Conservation (phyloP, 2,888 invertebrate species). For the Gymnosoma rotundatum region DNA sequence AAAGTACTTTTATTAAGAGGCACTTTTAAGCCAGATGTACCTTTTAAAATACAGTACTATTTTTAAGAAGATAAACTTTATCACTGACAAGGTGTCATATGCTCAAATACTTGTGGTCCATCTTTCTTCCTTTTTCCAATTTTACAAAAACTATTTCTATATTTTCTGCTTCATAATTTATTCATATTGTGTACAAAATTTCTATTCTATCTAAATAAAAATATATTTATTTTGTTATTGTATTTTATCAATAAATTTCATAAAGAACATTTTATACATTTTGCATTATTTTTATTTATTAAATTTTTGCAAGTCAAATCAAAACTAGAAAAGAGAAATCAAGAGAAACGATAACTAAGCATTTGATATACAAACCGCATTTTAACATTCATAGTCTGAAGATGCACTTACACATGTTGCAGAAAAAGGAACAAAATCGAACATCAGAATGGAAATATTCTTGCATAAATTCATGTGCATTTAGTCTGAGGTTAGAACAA, state of each 20-base stretch:
- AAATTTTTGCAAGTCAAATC: slow-evolving; percentile 46
- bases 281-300: slow-evolving; percentile 24
- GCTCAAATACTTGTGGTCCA: background rate
- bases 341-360: background rate
- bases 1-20: too few relatives aligned
- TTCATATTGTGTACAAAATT: slow-evolving; percentile 29
- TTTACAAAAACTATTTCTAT: background rate
- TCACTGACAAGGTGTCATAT: too few relatives aligned
- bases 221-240: slow-evolving; percentile 57
- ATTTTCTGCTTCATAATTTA: slow-evolving; percentile 1
- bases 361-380: background rate
- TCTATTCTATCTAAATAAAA: slow-evolving; percentile 3
- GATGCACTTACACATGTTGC: slow-evolving; percentile 51
- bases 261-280: slow-evolving; percentile 29
- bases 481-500: background rate
- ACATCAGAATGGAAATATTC: background rate
- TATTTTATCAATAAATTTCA: slow-evolving; percentile 64
- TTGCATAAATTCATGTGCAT: slow-evolving; percentile 3
- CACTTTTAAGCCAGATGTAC: too few relatives aligned
- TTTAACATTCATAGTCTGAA: slow-evolving; percentile 21
- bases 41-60: too few relatives aligned
- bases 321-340: slow-evolving; percentile 15
- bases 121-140: background rate
- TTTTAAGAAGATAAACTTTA: too few relatives aligned
- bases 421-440: background rate